Base-by-base conservation (phyloP, 2,888 invertebrate genomes). In the Acholoe squamosa region DNA sequence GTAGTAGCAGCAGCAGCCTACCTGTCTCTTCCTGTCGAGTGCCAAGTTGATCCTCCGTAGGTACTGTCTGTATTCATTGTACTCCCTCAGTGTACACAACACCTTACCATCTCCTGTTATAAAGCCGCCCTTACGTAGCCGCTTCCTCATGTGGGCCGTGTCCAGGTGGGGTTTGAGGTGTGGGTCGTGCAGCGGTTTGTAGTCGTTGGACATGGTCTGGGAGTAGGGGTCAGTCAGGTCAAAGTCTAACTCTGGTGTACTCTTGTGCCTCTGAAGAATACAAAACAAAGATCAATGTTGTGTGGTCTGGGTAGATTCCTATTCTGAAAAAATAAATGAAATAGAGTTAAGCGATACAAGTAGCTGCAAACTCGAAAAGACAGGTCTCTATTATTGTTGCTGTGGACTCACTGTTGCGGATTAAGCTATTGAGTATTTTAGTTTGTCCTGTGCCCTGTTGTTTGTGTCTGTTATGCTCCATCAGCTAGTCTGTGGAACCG, bases 1-100 rank as follows among this genome's bases (percentile, higher is more conserved):
- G n/a, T n/a, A n/a, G n/a, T n/a, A n/a, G n/a, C n/a, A n/a, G n/a
- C n/a, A n/a, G n/a, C n/a, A n/a, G n/a, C n/a, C n/a, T 54, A 91
- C 92, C 90, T 91, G 25, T 77, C 92, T 89, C 61, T 93, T 92
- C 84, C 91, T 92, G 0, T 92, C 93, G 54, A 94, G 91, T 56
- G 93, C 93, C 61, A 94, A 92, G 90, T 92, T 93, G 10, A 94
- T 92, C 54, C 93, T 93, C 80, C 93, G 86, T 89, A 97, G 94
- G 92, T 97, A 97, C 92, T 96, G 96, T 90, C 97, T 96, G 95
- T 97, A 97, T 92, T 97, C 96, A 94, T 97, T 97, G 94, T 97
- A 97, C 93, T 97, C 97, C 92, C 97, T 97, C 28, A 97, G 94
- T 0, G 97, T 96, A 94, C 97, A 97, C 0, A 97, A 96, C 0